phyloP scores from a whole-genome alignment of 2,113 vertebrate genomes.

The Lophotis ruficrista region DNA sequence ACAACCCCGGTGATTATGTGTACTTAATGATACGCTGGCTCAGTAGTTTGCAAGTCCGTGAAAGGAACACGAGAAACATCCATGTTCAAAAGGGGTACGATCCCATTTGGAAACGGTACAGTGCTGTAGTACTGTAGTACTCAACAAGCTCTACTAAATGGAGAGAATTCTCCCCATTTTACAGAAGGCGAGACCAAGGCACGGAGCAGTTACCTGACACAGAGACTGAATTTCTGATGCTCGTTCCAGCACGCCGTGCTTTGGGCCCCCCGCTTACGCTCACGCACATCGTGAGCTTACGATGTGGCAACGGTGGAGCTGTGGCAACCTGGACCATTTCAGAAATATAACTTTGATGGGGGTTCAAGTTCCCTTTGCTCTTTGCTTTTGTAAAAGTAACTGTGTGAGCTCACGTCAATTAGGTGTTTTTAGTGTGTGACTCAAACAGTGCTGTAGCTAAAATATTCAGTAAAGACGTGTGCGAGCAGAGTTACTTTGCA shows the following conservation, averaged over 20 bases:
- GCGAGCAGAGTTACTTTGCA: neutral
- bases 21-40: neutral
- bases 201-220: neutral
- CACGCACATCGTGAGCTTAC: neutral
- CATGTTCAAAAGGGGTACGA: neutral
- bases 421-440: neutral
- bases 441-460: neutral
- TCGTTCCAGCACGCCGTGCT: fast-evolving
- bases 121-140: neutral
- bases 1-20: neutral
- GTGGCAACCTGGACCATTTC: neutral
- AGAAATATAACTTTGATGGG: neutral
- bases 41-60: neutral
- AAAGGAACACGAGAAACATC: neutral
- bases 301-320: neutral
- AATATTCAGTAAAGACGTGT: neutral
- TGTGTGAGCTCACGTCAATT: neutral
- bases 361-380: neutral
- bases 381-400: neutral
- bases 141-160: neutral
- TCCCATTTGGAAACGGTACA: neutral
- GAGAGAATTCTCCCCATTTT: neutral
- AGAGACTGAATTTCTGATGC: neutral
- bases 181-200: neutral
- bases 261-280: neutral